Evolutionary conservation across 2,888 invertebrate genomes (phyloP), one percentile per base, ranked within the genome.

Genomic region (Andrena trimmerana): DNA sequence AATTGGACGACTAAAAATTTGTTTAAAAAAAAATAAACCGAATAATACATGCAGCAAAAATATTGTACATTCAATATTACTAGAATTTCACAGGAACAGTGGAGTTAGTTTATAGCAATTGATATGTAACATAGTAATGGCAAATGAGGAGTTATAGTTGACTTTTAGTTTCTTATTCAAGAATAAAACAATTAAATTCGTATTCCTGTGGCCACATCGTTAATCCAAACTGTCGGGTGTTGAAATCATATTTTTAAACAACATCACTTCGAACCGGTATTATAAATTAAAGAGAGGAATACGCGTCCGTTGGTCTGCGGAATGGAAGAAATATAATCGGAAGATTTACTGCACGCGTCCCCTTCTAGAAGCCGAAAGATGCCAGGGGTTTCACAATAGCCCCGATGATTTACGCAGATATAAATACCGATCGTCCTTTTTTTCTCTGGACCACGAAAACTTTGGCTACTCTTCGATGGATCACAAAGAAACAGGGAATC

Each of bases 381-480:
- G 76, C 52, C 78, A 27, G 72, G 54, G 36, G 48, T 42, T 59
- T 36, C 72, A 88, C 88, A 88, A 88, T 88, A 20, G 85, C 71
- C 66, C 42, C 79, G 69, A 86, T 91, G 90, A 91, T 91, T 91
- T 91, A 91, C 88, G 84, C 82, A 84, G 84, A 90, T 91, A 90
- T 91, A 91, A 91, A 90, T 90, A 90, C 90, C 89, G 86, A 89
- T 89, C 88, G 88, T 84, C 68, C 73, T 78, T 67, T 70, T 52
- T 73, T 62, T 76, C 29, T 62, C n/a, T 36, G 62, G 52, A 36
- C 69, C 68, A 69, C 66, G 75, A 70, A 74, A 80, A 83, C 78
- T 83, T 82, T 67, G 83, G 78, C 82, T 48, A 81, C 83, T 71
- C 76, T 66, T 78, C 66, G 80, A 72, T 78, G 87, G 82, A 78